Evolutionary conservation across 2,113 vertebrate species (phyloP).

Genomic region (Alethe castanea): DNA sequence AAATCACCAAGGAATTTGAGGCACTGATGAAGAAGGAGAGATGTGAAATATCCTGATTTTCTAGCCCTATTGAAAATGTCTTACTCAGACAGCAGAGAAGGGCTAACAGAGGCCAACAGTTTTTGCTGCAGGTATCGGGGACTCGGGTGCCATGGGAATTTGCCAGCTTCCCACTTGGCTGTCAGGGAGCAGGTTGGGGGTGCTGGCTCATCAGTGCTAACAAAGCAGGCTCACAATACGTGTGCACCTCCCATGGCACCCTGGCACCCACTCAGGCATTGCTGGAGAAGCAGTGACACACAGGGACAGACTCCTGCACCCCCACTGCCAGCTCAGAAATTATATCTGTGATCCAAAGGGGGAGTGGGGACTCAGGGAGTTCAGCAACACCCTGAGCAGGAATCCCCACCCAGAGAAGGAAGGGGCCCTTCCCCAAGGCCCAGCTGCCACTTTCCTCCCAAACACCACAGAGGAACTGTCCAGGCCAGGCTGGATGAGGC

Average conservation of each 20-base stretch:
- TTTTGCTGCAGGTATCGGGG: fast-evolving
- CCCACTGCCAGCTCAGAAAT: neutral
- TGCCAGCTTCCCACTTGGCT: neutral
- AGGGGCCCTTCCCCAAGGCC: neutral
- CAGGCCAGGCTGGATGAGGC: fast-evolving
- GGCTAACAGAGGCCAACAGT: no score
- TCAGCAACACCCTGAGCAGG: neutral
- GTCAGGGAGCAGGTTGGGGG: neutral
- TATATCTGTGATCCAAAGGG: neutral
- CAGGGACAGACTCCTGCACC: neutral
- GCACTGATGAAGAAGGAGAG: neutral
- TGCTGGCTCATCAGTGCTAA: neutral
- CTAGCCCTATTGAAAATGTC: neutral
- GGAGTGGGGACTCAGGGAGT: neutral
- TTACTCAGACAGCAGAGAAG: neutral
- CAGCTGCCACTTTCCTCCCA: neutral
- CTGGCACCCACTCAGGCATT: neutral
- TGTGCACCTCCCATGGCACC: neutral
- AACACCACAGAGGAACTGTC: neutral
- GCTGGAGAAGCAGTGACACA: neutral
- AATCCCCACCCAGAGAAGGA: neutral
- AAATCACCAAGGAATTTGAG: neutral
- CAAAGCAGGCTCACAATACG: fast-evolving
- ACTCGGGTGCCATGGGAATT: fast-evolving
- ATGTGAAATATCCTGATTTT: neutral